These are phyloP conservation scores for Dichetophora obliterata DNA, from an alignment of 2,888 invertebrate genomes.

Conservation along the genomic window DNA sequence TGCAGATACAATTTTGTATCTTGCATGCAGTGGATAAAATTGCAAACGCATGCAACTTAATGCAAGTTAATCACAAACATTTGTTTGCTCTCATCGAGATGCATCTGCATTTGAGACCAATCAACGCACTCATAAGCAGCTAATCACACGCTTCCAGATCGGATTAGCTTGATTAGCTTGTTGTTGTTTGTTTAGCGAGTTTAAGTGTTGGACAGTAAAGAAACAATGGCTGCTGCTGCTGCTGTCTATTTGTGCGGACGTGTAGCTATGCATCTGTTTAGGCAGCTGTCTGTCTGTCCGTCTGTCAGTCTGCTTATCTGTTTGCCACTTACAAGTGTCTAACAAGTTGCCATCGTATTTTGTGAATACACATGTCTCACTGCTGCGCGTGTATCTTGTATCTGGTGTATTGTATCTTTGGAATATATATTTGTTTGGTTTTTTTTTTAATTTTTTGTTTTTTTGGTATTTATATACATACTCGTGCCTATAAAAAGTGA, in stretches of 20 bases:
- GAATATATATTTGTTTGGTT: not conserved
- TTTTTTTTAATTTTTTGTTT: not conserved
- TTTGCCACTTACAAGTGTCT: slow-evolving; percentile 25
- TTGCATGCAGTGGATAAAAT: not conserved
- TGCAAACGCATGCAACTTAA: slow-evolving; percentile 11
- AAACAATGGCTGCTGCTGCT: not conserved
- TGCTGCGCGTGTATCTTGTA: not conserved
- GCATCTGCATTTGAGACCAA: not conserved
- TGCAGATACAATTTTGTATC: not conserved
- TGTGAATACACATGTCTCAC: slow-evolving; percentile 1
- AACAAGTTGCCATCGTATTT: slow-evolving; percentile 13
- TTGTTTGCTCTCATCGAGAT: not conserved
- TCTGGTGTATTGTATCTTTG: not conserved
- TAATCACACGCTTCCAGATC: not conserved
- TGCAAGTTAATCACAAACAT: slow-evolving; percentile 24
- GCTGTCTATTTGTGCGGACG: not conserved
- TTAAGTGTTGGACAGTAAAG: not conserved
- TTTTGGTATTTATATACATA: not conserved
- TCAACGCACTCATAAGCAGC: not conserved
- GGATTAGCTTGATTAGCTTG: slow-evolving; percentile 7
- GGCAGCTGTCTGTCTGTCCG: not conserved
- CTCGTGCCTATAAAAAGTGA: slow-evolving; percentile 24
- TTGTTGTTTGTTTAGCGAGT: not conserved
- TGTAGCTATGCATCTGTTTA: not conserved
- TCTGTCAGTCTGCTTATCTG: not conserved